phyloP scores from a whole-genome alignment of 1,140 invertebrate species.

The Tenebrio molitor region DNA sequence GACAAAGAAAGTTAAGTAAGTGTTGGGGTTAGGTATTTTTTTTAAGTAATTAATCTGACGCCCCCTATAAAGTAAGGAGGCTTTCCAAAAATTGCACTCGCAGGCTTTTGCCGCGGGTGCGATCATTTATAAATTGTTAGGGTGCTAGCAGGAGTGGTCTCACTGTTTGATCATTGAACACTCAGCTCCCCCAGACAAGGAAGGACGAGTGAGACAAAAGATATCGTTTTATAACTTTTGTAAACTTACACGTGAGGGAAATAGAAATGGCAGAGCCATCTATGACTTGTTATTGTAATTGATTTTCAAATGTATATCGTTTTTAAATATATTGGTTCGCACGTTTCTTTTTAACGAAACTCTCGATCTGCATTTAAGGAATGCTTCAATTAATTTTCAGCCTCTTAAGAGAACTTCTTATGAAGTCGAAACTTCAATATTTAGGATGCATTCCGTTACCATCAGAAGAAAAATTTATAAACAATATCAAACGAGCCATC shows the following conservation, averaged over 20 bases:
- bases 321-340: too few relatives aligned
- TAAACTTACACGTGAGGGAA: not conserved
- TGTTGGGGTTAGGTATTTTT: not conserved
- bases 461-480: conserved; percentile 58
- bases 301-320: too few relatives aligned
- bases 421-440: conserved; percentile 62
- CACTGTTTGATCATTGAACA: conserved; percentile 59
- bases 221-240: not conserved
- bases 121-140: conserved; percentile 33
- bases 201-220: conserved; percentile 39
- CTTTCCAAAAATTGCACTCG: conserved; percentile 60
- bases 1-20: conserved; percentile 54
- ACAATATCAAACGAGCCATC: conserved; percentile 56
- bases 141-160: conserved; percentile 59
- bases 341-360: too few relatives aligned
- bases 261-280: not conserved
- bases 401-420: conserved; percentile 61
- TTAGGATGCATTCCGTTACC: conserved; percentile 62
- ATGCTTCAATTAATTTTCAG: conserved; percentile 52
- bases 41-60: conserved; percentile 3
- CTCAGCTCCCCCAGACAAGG: conserved; percentile 60
- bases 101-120: conserved; percentile 46
- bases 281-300: too few relatives aligned
- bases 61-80: conserved; percentile 54
- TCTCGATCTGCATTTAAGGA: not conserved